phyloP scores from a whole-genome alignment of 2,888 invertebrate genomes.

The Epistrophe grossulariae region DNA sequence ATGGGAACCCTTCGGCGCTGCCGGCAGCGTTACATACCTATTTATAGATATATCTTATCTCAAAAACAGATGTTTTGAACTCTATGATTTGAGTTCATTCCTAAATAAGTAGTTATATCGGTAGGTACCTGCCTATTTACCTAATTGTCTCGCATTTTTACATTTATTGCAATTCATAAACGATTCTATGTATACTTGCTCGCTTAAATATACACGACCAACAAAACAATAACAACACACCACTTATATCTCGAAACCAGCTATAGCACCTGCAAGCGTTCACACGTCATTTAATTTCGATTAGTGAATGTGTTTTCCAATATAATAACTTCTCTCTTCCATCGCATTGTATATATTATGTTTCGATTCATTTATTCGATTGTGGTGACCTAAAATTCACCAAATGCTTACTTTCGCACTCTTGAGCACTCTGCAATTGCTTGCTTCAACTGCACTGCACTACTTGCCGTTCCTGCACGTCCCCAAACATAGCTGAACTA shows the following conservation, averaged over 20 bases:
- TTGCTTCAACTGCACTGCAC: background rate
- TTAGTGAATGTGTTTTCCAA: conserved; percentile 79
- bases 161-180: background rate
- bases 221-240: conserved; percentile 11
- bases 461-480: background rate
- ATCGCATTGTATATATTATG: background rate
- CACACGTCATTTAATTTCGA: conserved; percentile 84
- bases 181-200: background rate
- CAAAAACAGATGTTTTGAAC: conserved; percentile 5
- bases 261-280: conserved; percentile 81
- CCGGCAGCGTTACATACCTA: no score
- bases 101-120: background rate
- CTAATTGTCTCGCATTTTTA: conserved; percentile 9
- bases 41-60: background rate
- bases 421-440: conserved; percentile 25
- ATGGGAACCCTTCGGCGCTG: background rate
- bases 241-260: conserved; percentile 8
- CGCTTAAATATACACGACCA: background rate
- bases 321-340: conserved; percentile 42
- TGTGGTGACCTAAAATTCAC: conserved; percentile 62
- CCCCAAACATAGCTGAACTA: conserved; percentile 3
- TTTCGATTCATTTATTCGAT: conserved; percentile 28
- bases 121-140: conserved; percentile 10
- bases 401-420: conserved; percentile 67
- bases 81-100: conserved; percentile 27